Evolutionary conservation across 2,113 vertebrate species (phyloP).

Genomic region (Callospermophilus lateralis): DNA sequence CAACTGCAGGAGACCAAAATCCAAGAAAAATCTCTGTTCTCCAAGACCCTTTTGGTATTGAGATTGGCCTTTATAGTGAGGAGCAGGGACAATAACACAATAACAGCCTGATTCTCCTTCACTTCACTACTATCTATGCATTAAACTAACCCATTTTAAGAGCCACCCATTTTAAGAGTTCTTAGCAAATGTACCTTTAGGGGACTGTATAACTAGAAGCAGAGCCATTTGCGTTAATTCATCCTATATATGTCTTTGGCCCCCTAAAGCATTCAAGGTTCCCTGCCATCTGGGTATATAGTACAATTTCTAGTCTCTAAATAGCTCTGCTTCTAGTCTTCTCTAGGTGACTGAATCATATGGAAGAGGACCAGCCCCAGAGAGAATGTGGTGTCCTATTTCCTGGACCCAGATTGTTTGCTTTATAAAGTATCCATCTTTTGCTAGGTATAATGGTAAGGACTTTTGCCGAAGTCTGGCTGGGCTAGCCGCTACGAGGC

Average conservation of each 20-base stretch:
- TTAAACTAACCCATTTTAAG: not conserved
- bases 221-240: conserved; percentile 29
- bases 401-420: not conserved
- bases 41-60: not conserved
- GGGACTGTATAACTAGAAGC: not conserved
- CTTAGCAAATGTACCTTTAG: conserved; percentile 25
- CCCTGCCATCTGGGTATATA: not conserved
- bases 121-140: not conserved
- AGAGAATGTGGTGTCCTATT: not conserved
- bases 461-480: not conserved
- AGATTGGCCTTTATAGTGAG: not conserved
- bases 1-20: not conserved
- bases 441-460: not conserved
- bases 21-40: not conserved
- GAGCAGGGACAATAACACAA: not conserved
- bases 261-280: conserved; percentile 10
- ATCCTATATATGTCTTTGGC: not conserved
- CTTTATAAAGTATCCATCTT: conserved; percentile 20
- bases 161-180: not conserved
- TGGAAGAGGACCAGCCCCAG: not conserved
- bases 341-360: not conserved
- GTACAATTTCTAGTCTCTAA: not conserved
- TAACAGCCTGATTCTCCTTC: not conserved
- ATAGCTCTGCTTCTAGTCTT: not conserved
- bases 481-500: no score